Conservation (phyloP, 2,113 vertebrate species). For the Prunella fulvescens region DNA sequence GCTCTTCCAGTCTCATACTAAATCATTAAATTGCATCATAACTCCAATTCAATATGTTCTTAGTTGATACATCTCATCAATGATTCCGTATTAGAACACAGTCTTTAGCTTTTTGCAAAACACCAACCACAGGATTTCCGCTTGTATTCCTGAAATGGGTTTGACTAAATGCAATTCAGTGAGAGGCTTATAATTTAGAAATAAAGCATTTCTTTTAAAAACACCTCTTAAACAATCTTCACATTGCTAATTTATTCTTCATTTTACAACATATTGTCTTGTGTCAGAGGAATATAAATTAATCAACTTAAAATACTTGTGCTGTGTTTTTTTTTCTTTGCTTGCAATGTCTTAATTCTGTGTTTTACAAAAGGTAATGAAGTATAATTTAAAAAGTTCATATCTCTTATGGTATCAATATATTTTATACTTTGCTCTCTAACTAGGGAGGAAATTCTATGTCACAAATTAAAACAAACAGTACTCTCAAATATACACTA, state of each 20-base stretch:
- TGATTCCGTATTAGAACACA: not conserved
- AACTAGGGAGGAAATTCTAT: not conserved
- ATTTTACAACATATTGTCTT: not conserved
- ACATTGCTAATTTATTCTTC: not conserved
- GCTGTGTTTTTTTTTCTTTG: not conserved
- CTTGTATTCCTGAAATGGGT: not conserved
- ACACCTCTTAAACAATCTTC: not conserved
- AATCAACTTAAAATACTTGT: not conserved
- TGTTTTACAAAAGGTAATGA: not conserved
- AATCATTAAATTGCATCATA: not conserved
- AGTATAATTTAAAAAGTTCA: not conserved
- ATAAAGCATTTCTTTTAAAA: not conserved
- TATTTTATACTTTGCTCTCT: not conserved
- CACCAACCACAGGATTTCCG: not conserved
- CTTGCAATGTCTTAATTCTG: not conserved
- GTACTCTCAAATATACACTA: fast-evolving
- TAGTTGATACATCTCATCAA: not conserved
- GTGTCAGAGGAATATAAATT: not conserved
- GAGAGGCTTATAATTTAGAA: not conserved
- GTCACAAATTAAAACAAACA: not conserved
- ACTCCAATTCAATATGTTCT: not conserved
- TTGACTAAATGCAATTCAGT: not conserved
- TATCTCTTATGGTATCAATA: not conserved
- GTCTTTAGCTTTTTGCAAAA: not conserved
- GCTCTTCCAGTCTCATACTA: not conserved